These are phyloP conservation scores for Zaprionus obscuricornis DNA, from an alignment of 2,888 invertebrate genomes.

Conservation along the genomic window DNA sequence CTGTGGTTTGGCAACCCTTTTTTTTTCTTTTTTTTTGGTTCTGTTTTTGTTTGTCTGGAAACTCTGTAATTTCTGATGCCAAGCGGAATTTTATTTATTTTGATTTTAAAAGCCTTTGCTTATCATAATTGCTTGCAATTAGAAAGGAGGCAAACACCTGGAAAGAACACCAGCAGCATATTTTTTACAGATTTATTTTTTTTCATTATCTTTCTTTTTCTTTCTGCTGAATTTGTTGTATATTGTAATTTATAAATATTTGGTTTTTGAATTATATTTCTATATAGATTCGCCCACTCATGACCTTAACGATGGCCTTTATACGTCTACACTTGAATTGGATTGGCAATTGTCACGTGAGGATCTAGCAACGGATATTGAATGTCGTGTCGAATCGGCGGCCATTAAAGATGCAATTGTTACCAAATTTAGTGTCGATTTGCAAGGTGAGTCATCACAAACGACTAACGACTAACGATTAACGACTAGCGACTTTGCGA, in stretches of 20 bases:
- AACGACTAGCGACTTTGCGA: slow-evolving; percentile 3
- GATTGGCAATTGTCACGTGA: slow-evolving; percentile 87
- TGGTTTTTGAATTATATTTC: background rate
- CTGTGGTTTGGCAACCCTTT: slow-evolving; percentile 47
- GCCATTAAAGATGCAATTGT: slow-evolving; percentile 84
- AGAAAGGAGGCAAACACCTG: slow-evolving; percentile 18
- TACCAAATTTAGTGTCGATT: slow-evolving; percentile 84
- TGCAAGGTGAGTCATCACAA: slow-evolving; percentile 86
- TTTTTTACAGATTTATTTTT: slow-evolving; percentile 2
- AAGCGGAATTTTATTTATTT: slow-evolving; percentile 42
- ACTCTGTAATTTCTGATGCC: slow-evolving; percentile 30
- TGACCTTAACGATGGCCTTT: slow-evolving; percentile 85
- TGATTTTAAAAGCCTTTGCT: slow-evolving; percentile 40
- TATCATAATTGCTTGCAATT: slow-evolving; percentile 58
- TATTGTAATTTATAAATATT: too few relatives aligned
- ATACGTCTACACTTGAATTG: slow-evolving; percentile 87
- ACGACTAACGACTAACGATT: background rate
- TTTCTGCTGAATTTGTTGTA: too few relatives aligned
- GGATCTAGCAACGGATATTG: slow-evolving; percentile 88
- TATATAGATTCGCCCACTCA: slow-evolving; percentile 85
- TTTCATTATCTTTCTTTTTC: too few relatives aligned
- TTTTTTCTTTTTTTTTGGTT: slow-evolving; percentile 11
- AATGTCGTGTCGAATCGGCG: slow-evolving; percentile 88
- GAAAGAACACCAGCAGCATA: too few relatives aligned
- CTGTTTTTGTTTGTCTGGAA: slow-evolving; percentile 9